Conservation (phyloP, 2,888 invertebrate species). For the Drosophila gaucha region DNA sequence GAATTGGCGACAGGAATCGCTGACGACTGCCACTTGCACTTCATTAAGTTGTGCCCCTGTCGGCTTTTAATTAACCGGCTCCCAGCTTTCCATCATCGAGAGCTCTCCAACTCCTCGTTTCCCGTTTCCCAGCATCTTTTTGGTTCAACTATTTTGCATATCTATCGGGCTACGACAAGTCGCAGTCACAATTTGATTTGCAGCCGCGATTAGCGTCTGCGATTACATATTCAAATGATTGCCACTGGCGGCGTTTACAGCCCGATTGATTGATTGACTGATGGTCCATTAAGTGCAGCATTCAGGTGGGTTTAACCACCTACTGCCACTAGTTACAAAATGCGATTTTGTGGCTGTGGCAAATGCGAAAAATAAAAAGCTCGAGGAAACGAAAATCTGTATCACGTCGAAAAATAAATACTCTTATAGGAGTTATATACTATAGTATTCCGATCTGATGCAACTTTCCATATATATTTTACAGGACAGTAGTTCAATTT, state of each 20-base stretch:
- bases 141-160: conserved; percentile 46
- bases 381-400: not conserved
- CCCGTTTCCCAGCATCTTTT: conserved; percentile 1
- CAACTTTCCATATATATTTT: not conserved
- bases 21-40: conserved; percentile 43
- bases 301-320: conserved; percentile 23
- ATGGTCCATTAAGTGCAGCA: conserved; percentile 51
- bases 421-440: not conserved
- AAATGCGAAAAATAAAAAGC: not conserved
- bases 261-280: conserved; percentile 63
- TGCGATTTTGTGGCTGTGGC: conserved; percentile 10
- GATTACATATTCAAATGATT: conserved; percentile 73
- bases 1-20: conserved; percentile 47
- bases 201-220: conserved; percentile 62
- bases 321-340: conserved; percentile 25
- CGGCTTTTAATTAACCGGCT: conserved; percentile 57
- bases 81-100: conserved; percentile 1
- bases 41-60: conserved; percentile 43
- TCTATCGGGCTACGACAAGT: conserved; percentile 46
- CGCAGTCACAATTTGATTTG: conserved; percentile 68
- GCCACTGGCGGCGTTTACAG: conserved; percentile 60
- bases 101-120: not conserved
- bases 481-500: not conserved
- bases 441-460: not conserved
- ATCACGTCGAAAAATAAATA: not conserved